Evolutionary conservation across 2,797 vertebrate species (phyloP).

Genomic region (Urocyon cinereoargenteus): DNA sequence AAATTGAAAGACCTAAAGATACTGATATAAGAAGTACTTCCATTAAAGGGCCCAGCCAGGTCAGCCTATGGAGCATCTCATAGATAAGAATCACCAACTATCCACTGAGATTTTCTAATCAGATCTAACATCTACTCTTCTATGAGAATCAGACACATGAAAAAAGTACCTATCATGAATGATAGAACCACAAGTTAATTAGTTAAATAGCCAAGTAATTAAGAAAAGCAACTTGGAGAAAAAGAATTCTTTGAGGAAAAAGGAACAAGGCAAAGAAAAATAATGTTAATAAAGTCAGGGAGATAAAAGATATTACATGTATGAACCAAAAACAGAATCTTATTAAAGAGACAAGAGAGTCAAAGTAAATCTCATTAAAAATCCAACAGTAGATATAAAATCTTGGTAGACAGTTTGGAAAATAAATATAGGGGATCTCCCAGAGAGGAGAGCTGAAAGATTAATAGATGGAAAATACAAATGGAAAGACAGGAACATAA

Average conservation of each 20-base stretch:
- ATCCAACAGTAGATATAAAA: neutral
- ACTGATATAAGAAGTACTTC: neutral
- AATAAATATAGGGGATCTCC: neutral
- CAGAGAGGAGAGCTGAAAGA: neutral
- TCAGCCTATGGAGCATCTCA: neutral
- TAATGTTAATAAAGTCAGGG: neutral
- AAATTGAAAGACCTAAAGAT: neutral
- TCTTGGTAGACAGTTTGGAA: neutral
- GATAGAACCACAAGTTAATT: neutral
- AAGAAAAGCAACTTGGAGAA: neutral
- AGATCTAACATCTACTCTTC: neutral
- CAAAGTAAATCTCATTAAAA: neutral
- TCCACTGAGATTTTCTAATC: neutral
- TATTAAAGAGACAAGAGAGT: neutral
- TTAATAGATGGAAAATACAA: neutral
- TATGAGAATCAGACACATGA: neutral
- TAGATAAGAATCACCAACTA: neutral
- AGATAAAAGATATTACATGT: neutral
- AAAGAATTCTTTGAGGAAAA: neutral
- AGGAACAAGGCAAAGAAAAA: neutral
- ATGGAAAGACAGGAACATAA: neutral
- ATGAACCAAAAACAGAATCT: neutral
- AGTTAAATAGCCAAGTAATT: neutral
- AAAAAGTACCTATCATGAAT: neutral
- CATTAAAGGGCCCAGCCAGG: neutral